Base-by-base conservation (phyloP, 1,140 invertebrate genomes). In the Sesamia nonagrioides region DNA sequence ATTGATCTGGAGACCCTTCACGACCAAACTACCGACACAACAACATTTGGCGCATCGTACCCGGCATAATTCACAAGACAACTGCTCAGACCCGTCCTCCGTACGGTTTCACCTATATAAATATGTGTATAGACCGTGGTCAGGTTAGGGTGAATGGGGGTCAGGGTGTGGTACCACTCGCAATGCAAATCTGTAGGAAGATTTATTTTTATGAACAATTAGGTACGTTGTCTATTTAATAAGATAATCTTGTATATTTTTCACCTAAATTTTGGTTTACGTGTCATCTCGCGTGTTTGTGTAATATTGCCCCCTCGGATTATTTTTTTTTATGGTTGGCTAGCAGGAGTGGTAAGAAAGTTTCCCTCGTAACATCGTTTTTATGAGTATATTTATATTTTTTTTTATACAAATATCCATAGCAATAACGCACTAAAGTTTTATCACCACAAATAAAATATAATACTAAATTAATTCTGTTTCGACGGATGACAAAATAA, bases 201-300 rank as follows among this genome's bases (percentile, higher is more conserved):
- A 69, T 77, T 77, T 77, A 77, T 69, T 77, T 77, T 68, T 58
- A 77, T 69, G 48, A 60, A 72, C 42, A 72, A 61, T 61, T 78
- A 71, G n/a, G 21, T 33, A 9, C 52, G n/a, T 60, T 58, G 76
- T 60, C 40, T 63, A 63, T 71, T 71, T 45, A 45, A 48, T 37
- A 60, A 69, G 18, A 78, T 58, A 78, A 71, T 71, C 68, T 42
- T 40, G 68, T 71, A 6, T 42, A 71, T 35, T 37, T 71, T 33
- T 52, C 11, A 71, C 21, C 15, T 5, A 54, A 71, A 71, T 35
- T 71, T n/a, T 37, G 33, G 33, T 61, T 61, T 61, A 61, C 33
- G 33, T 61, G 58, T 61, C 21, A 37, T 15, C 2, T 56, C 21
- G 18, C 18, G 18, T n/a, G 52, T 18, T 21, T 21, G 18, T 27